Base-by-base conservation (phyloP, 2,797 vertebrate species). In the Alfaro cultratus region DNA sequence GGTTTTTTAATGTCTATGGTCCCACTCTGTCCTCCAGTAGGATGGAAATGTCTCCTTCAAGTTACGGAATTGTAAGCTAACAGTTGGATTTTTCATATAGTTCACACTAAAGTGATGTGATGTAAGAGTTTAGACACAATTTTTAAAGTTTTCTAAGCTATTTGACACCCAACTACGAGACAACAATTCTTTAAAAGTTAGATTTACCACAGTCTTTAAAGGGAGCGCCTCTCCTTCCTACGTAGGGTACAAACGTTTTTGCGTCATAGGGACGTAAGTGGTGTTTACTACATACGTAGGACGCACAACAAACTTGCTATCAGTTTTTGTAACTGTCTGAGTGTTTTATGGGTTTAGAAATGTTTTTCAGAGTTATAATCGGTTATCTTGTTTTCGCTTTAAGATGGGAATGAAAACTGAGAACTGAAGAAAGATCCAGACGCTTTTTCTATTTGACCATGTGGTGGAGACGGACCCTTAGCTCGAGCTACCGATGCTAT, bases 401-500 rank as follows among this genome's bases (percentile, higher is more conserved):
- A 15, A 31, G 51, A 29, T n/a, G 29, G 12, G 36, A 72, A 21
- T 31, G 21, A 62, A 6, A n/a, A 18, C 7, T 11, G 51, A 31
- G 0, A 0, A 29, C 47, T 1, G 2, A 68, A 45, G 2, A 15
- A 18, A 2, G 18, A 23, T 46, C 47, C 23, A 31, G 12, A 53
- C 0, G 15, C 5, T 0, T 23, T 71, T 70, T 80, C 53, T 15
- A n/a, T 3, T 29, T 12, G 29, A 64, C 55, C 85, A 94, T 95
- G 93, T 93, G 92, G 93, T 93, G 92, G 93, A 88, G 77, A 41
- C 89, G 70, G 70, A 73, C 78, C 23, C 11, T 93, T 53, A 76
- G 26, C 73, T 70, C 75, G 82, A 73, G 76, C 45, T 81, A 8
- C 83, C 80, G 72, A 49, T 77, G 77, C 64, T 83, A 79, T 72